These are phyloP conservation scores for Xenotilapia caudafasciata DNA, from an alignment of 2,113 vertebrate species.

Conservation along the genomic window DNA sequence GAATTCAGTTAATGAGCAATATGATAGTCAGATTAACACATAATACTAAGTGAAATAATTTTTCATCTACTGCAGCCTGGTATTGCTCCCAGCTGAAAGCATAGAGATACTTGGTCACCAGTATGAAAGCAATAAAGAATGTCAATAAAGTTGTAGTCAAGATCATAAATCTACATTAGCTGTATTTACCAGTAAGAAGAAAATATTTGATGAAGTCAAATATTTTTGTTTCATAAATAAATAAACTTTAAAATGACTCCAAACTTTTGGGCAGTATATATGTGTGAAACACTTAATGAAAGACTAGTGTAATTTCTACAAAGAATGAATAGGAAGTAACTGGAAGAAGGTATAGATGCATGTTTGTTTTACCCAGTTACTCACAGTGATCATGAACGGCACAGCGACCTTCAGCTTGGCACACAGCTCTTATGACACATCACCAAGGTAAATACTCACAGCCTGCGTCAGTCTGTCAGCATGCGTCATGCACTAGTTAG, in stretches of 20 bases:
- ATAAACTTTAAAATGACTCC: background rate
- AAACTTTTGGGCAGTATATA: background rate
- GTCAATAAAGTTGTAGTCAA: background rate
- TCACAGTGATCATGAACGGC: background rate
- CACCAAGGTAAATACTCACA: background rate
- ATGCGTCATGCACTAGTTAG: constrained; percentile 4
- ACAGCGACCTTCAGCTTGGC: constrained; percentile 10
- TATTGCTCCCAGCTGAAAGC: background rate
- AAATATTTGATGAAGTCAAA: background rate
- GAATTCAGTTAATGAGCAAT: background rate
- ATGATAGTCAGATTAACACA: background rate
- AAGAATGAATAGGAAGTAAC: background rate
- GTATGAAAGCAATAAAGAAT: background rate
- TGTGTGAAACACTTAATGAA: background rate
- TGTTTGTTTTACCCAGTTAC: background rate
- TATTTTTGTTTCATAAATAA: background rate
- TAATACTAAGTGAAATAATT: background rate
- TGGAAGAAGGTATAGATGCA: background rate
- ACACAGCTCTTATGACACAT: constrained; percentile 1
- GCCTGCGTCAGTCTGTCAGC: constrained; percentile 2
- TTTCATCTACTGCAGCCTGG: background rate
- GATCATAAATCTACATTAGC: background rate
- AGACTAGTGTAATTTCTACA: background rate
- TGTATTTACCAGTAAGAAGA: background rate
- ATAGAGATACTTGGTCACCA: background rate